Conservation (phyloP, 2,797 vertebrate species). For the Acropternis orthonyx region DNA sequence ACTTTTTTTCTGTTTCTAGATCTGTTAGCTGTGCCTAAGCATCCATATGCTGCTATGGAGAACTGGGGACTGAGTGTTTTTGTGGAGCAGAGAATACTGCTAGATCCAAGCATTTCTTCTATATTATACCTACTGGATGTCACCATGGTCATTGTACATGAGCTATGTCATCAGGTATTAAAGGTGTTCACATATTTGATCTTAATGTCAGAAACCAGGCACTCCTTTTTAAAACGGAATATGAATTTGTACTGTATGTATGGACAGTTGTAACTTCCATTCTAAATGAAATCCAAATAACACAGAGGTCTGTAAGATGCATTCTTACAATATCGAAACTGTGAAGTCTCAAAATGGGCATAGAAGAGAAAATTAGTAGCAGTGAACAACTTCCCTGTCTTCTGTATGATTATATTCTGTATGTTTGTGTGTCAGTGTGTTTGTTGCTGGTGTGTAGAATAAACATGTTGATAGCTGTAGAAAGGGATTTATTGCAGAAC, state of each 20-base stretch:
- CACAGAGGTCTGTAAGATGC: not conserved
- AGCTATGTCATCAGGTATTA: conserved; percentile 93
- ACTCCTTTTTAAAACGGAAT: not conserved
- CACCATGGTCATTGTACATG: conserved; percentile 98
- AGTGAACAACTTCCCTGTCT: not conserved
- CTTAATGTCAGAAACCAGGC: not conserved
- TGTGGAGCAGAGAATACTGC: conserved; percentile 95
- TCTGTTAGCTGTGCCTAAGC: conserved; percentile 97
- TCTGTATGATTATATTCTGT: not conserved
- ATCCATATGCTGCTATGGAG: conserved; percentile 98
- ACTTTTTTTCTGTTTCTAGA: conserved; percentile 82
- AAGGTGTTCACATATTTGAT: conserved; percentile 30
- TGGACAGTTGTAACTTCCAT: not conserved
- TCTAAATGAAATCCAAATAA: not conserved
- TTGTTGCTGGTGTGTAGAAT: not conserved
- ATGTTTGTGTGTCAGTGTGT: not conserved
- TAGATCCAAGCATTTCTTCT: conserved; percentile 94
- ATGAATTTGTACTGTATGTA: not conserved
- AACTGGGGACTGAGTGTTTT: conserved; percentile 99
- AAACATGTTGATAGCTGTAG: not conserved
- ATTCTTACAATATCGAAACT: not conserved
- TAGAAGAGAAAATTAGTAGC: not conserved
- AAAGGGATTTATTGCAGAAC: conserved; percentile 52
- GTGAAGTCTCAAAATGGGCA: not conserved
- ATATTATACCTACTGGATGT: conserved; percentile 96